phyloP scores from a whole-genome alignment of 1,140 invertebrate species.

The Phthorimaea operculella region DNA sequence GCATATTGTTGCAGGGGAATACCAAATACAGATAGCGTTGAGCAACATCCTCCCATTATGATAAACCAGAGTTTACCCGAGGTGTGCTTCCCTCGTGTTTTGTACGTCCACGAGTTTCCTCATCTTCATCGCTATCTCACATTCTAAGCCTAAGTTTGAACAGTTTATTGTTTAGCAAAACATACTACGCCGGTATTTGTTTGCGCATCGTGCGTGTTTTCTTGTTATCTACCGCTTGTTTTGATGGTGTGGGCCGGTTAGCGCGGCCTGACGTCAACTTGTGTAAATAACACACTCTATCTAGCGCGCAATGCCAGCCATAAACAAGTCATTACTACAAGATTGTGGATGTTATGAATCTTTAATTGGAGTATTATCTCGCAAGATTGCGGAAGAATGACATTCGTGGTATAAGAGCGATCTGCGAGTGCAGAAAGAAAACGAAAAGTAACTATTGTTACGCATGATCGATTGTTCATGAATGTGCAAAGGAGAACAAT shows the following conservation, averaged over 20 bases:
- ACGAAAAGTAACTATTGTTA: too few species aligned
- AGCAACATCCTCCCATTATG: not conserved
- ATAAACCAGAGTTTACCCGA: not conserved
- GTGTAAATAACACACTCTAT: not conserved
- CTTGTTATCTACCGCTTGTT: constrained; percentile 3
- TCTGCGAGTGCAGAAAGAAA: too few species aligned
- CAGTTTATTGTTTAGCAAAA: not conserved
- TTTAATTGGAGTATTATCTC: too few species aligned
- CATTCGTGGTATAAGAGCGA: too few species aligned
- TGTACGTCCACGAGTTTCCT: not conserved
- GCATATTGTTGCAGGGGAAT: constrained; percentile 26
- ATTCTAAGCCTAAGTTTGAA: not conserved
- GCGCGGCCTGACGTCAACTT: constrained; percentile 2
- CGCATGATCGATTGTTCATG: not conserved
- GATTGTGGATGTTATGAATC: too few species aligned
- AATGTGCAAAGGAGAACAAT: constrained; percentile 5
- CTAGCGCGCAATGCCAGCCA: not conserved
- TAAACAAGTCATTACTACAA: not conserved
- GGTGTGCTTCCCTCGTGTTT: not conserved
- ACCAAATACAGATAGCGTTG: constrained; percentile 29
- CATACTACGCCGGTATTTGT: not conserved
- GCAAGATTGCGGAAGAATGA: too few species aligned
- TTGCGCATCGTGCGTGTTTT: not conserved
- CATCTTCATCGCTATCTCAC: not conserved
- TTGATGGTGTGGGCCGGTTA: constrained; percentile 1